Evolutionary conservation across 2,888 invertebrate species (phyloP), one percentile per base, ranked within the genome.

Genomic region (Drosophila tanythrix): DNA sequence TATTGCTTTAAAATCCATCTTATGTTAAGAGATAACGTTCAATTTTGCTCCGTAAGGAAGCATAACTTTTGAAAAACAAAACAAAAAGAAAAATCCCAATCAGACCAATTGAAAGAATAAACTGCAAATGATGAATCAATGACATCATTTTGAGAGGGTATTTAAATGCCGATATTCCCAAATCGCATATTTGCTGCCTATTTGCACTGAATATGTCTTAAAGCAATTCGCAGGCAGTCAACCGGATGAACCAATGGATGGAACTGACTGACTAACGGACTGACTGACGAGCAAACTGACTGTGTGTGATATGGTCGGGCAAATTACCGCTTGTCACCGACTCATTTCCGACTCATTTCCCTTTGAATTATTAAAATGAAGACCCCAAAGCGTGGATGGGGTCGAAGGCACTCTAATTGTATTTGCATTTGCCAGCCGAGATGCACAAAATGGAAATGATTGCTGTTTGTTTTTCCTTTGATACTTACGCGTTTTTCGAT

Each of bases 401-500:
- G 69, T 62, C 8, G 46, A 35, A 59, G 65, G 29, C 25, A 33
- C 27, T 53, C 38, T 79, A 80, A 85, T 88, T 82, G 72, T 70
- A 79, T 84, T 86, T 79, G 48, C 57, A 40, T 31, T 55, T 55
- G 52, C 52, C 57, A 63, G 8, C 10, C 35, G 52, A 25, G 29
- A 21, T 40, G 35, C 43, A 65, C 27, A 56, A 40, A 33, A 27
- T 55, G 13, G 21, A 15, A 27, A 11, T 46, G 8, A 50, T 38
- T 56, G n/a, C 7, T 11, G n/a, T 52, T 38, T 61, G 48, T 60
- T 60, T 27, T 29, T 36, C 3, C 3, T 59, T 35, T 56, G n/a
- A 11, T 65, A 94, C 95, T 94, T 93, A 96, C 97, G 92, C 97
- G 94, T 90, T 96, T 95, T 35, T 96, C 96, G 82, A 99, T 98